Evolutionary conservation across 2,888 invertebrate genomes (phyloP), one percentile per base, ranked within the genome.

Genomic region (Clanis bilineata): DNA sequence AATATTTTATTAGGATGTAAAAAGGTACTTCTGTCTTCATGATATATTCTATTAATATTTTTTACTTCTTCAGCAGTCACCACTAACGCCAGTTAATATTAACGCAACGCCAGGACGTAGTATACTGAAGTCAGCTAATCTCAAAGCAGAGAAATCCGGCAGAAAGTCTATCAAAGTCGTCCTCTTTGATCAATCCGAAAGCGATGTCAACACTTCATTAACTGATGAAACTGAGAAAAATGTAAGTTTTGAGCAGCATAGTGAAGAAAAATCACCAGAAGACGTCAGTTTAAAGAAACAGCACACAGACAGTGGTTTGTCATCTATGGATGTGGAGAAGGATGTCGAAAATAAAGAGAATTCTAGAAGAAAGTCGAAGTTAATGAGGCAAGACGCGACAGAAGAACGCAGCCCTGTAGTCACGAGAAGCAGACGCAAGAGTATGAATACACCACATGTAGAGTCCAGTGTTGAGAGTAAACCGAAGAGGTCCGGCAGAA

Each of bases 91-190:
- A 0, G 67, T 86, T 5, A 78, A 84, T 63, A 41, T 81, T 0
- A 61, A 71, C 41, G 87, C 87, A 0, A 90, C 90, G 0, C 90
- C 91, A 0, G 86, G 80, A 0, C 82, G 86, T 1, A 90, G 91
- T 63, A 90, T 91, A 41, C 80, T 91, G 2, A 91, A 91, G 55
- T 73, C 79, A 0, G 39, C 71, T 0, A 79, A 72, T 9, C 70
- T 73, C 0, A 68, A 64, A 1, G 72, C 64, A 1, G 73, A 65
- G 7, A 81, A 79, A 64, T 67, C 80, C 0, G 65, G 63, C n/a
- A 82, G 80, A 18, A 88, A 87, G 58, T 83, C 85, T 1, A 78
- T 85, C 28, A 90, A 90, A 71, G 71, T 84, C 0, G 90, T 90
- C 0, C 73, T 90, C 0, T 90, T 91, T 62, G 70, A 84, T 56